phyloP scores from a whole-genome alignment of 2,113 vertebrate species.

The Eulacestoma nigropectus region DNA sequence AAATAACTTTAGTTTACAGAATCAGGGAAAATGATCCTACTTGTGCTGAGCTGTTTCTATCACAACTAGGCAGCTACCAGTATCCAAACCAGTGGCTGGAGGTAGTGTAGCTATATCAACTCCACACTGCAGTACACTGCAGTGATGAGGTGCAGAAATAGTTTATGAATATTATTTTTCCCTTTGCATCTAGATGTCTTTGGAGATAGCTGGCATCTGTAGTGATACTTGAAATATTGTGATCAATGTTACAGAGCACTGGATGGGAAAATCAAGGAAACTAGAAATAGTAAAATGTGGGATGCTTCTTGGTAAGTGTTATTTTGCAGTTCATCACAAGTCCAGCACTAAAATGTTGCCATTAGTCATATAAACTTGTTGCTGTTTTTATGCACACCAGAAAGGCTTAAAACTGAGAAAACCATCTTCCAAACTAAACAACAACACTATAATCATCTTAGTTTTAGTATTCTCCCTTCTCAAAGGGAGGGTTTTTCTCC shows the following conservation, averaged over 20 bases:
- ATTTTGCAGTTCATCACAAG: constrained; percentile 51
- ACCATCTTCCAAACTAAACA: background rate
- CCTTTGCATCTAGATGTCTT: background rate
- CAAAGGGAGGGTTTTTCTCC: background rate
- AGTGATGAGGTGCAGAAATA: background rate
- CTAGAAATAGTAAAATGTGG: constrained; percentile 60
- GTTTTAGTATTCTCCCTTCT: background rate
- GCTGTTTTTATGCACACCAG: constrained; percentile 9
- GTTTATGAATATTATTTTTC: background rate
- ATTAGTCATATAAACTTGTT: constrained; percentile 39
- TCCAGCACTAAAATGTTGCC: constrained; percentile 43
- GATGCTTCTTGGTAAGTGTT: constrained; percentile 40
- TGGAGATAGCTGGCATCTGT: background rate
- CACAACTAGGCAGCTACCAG: background rate
- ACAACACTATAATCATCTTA: background rate
- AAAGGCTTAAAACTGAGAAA: background rate
- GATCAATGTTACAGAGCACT: background rate
- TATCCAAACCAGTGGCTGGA: background rate
- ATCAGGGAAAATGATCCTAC: background rate
- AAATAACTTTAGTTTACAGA: background rate
- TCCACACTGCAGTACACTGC: background rate
- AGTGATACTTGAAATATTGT: constrained; percentile 33
- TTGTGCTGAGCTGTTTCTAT: background rate
- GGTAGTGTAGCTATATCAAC: background rate
- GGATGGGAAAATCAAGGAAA: constrained; percentile 18